phyloP scores from a whole-genome alignment of 2,797 vertebrate genomes.

The Pangasius mekongensis region DNA sequence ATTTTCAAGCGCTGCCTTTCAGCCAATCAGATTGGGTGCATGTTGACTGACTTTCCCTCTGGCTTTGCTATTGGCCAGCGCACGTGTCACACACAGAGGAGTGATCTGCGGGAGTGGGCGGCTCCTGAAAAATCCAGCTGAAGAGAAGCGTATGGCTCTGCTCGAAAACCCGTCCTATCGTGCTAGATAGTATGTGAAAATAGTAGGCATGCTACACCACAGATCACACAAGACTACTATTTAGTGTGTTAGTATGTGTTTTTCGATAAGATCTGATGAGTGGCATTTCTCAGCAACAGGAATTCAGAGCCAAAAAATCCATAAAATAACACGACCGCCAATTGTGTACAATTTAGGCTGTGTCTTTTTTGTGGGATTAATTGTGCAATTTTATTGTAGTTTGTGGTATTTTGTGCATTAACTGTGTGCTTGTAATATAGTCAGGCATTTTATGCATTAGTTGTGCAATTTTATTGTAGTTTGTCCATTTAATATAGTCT shows the following conservation, averaged over 20 bases:
- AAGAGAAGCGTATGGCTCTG: background rate
- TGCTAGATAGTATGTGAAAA: background rate
- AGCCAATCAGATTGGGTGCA: slow-evolving; percentile 64
- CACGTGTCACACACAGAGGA: slow-evolving; percentile 61
- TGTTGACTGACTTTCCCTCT: slow-evolving; percentile 58
- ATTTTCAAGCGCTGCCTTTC: slow-evolving; percentile 69
- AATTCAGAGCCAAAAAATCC: background rate
- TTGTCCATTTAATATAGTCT: background rate
- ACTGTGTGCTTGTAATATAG: background rate
- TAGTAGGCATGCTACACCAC: background rate
- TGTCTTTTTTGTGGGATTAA: background rate
- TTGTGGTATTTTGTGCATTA: background rate
- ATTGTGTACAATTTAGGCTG: background rate
- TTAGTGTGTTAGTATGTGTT: slow-evolving; percentile 1
- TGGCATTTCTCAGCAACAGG: background rate
- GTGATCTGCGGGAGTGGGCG: slow-evolving; percentile 44
- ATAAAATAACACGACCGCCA: background rate
- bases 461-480: background rate
- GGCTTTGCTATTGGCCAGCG: slow-evolving; percentile 66
- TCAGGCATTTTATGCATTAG: background rate
- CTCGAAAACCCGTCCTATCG: background rate
- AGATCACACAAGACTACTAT: background rate
- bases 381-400: background rate
- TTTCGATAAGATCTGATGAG: background rate
- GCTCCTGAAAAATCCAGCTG: slow-evolving; percentile 44